These are phyloP conservation scores for Alectura lathami DNA, from an alignment of 2,113 vertebrate species.

Conservation along the genomic window DNA sequence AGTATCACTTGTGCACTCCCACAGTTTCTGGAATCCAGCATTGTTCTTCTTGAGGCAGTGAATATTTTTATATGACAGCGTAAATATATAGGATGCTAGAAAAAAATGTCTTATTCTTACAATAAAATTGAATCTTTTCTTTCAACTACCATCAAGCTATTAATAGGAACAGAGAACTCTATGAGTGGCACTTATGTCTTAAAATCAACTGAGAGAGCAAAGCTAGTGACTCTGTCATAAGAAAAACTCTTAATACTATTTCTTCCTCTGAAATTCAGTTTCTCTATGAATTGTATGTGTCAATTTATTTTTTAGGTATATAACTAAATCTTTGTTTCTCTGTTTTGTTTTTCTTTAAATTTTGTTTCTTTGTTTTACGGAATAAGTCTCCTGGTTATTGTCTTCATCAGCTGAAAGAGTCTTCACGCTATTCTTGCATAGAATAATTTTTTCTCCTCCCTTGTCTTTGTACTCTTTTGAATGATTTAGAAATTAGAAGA, in stretches of 20 bases:
- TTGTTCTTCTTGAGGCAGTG: not conserved
- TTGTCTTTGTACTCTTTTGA: not conserved
- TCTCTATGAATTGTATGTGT: not conserved
- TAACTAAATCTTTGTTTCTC: not conserved
- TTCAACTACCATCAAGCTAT: not conserved
- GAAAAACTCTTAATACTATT: not conserved
- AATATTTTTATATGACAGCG: not conserved
- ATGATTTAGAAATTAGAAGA: not conserved
- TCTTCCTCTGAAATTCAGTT: not conserved
- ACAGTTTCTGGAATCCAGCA: not conserved
- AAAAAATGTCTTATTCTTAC: not conserved
- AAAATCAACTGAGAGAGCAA: not conserved
- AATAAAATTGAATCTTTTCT: not conserved
- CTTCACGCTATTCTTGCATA: not conserved
- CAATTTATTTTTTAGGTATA: not conserved
- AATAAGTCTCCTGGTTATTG: not conserved
- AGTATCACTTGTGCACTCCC: not conserved
- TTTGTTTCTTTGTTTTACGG: not conserved
- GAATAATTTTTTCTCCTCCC: not conserved
- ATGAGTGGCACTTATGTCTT: not conserved
- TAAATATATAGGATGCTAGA: not conserved
- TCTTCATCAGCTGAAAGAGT: not conserved
- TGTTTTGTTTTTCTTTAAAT: not conserved
- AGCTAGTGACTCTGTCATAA: not conserved
- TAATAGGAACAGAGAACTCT: not conserved